Conservation (phyloP, 2,888 invertebrate species). For the Eristalis tenax region DNA sequence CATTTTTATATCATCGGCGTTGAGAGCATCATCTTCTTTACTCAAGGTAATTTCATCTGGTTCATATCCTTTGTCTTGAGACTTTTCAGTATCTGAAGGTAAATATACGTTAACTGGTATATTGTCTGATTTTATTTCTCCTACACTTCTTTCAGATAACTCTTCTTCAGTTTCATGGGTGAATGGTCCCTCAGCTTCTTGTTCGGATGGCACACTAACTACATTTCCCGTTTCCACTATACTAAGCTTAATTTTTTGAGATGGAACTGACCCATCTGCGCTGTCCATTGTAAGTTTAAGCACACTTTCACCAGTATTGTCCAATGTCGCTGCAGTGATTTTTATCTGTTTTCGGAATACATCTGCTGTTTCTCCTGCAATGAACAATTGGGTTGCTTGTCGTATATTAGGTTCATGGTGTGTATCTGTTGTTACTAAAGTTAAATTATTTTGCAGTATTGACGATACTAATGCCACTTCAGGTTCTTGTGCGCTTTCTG, state of each 20-base stretch:
- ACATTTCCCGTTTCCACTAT: constrained; percentile 77
- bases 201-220: constrained; percentile 26
- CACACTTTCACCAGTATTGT: constrained; percentile 77
- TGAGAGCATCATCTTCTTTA: constrained; percentile 76
- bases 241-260: constrained; percentile 78
- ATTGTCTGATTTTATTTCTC: constrained; percentile 79
- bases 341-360: constrained; percentile 76
- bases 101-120: constrained; percentile 3
- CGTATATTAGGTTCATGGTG: constrained; percentile 65
- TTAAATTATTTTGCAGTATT: not conserved
- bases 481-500: not conserved
- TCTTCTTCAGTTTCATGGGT: constrained; percentile 82
- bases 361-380: constrained; percentile 77
- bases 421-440: not conserved
- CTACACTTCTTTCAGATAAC: constrained; percentile 53
- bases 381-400: constrained; percentile 78
- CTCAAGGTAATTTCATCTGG: constrained; percentile 85
- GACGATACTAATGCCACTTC: not conserved
- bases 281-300: constrained; percentile 76
- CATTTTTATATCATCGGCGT: constrained; percentile 77
- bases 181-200: not conserved
- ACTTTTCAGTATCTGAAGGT: constrained; percentile 80
- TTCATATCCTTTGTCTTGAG: constrained; percentile 86
- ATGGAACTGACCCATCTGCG: constrained; percentile 47
- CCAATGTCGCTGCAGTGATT: constrained; percentile 81